A percentile compares a stretch with the other conserved stretches of the same genome.
phyloP scores from a whole-genome alignment of 2,888 invertebrate species.

The Tenthredo scrophulariae region DNA sequence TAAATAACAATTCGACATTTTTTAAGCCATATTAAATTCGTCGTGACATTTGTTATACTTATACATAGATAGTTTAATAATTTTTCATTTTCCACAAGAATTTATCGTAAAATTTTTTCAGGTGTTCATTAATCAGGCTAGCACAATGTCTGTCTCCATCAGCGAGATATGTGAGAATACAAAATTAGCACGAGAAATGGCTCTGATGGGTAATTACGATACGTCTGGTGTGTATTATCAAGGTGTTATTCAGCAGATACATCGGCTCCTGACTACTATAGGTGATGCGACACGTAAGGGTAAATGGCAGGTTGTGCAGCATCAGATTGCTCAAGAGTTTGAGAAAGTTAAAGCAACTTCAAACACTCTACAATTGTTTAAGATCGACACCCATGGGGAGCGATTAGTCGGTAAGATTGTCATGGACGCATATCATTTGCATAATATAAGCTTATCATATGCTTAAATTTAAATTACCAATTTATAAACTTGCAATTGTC shows the following conservation, averaged over 20 bases:
- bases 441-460: too few relatives aligned
- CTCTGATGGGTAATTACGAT: constrained; percentile 96
- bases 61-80: background rate
- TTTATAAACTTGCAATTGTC: background rate
- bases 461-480: background rate
- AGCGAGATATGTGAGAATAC: constrained; percentile 97
- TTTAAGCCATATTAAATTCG: background rate
- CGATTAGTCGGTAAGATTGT: constrained; percentile 73
- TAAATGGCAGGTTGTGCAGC: constrained; percentile 95
- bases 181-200: constrained; percentile 96
- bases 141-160: constrained; percentile 90
- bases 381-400: constrained; percentile 83
- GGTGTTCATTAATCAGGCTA: background rate
- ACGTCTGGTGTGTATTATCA: constrained; percentile 96
- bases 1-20: background rate
- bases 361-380: constrained; percentile 88
- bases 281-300: constrained; percentile 90
- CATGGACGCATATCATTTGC: background rate
- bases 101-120: background rate
- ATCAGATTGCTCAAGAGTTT: constrained; percentile 93
- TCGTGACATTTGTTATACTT: background rate
- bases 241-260: constrained; percentile 94
- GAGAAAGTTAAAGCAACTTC: constrained; percentile 93
- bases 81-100: background rate
- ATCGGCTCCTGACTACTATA: constrained; percentile 89